Evolutionary conservation across 2,888 invertebrate species (phyloP), one percentile per base, ranked within the genome.

Genomic region (Thelaira solivaga): DNA sequence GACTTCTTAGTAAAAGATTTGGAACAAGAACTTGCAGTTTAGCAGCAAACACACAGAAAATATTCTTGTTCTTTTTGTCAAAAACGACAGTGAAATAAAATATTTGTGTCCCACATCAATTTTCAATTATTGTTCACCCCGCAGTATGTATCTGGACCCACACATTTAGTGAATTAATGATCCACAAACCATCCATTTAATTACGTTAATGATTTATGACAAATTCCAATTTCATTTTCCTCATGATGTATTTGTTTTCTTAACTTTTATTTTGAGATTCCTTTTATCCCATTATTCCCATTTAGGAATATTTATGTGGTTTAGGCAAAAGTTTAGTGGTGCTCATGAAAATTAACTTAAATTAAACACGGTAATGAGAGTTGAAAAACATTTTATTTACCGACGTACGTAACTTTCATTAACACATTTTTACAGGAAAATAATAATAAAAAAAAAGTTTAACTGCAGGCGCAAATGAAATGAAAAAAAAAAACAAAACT

Each of bases 281-380:
- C 20, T 45, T 24, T 13, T 45, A 29, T 31, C 1, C 29, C 13
- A 3, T 31, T 8, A n/a, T 20, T 43, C n/a, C n/a, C 29, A 26
- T 41, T 61, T 20, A 7, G 13, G 36, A 24, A 43, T 62, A 18
- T 43, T 29, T 26, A 31, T 39, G 2, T 13, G 10, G 20, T 22
- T 55, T 7, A 3, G 18, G 13, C 49, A 34, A 55, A 71, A 65
- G 51, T 45, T 69, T 69, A 51, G 71, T 71, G 69, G 65, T n/a
- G n/a, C 65, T 71, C 65, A 64, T 49, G 47, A 69, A 76, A 69
- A 57, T 49, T 47, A 55, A 29, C 62, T 75, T 13, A 65, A 61
- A 16, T 16, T 59, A 74, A 10, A 20, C 43, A 24, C 20, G 16
- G 13, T 57, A 51, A 76, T 76, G 64, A 53, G 51, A 59, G 49